Percentiles rank a stretch among this genome's conserved stretches.
These are phyloP conservation scores for Agrilus mali DNA, from an alignment of 2,888 invertebrate genomes.

Conservation along the genomic window DNA sequence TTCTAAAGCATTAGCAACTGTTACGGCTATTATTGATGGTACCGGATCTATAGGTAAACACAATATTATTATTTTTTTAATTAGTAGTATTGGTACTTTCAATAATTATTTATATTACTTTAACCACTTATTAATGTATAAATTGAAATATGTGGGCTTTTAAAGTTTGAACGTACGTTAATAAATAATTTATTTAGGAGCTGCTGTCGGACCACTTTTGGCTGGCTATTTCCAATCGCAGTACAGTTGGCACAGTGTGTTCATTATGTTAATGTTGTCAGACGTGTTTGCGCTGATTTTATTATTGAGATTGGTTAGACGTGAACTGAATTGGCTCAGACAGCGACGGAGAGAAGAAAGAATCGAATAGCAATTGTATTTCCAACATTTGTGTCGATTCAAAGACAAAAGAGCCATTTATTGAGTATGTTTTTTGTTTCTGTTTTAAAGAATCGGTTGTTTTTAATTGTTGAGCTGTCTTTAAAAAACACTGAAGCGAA, in stretches of 20 bases:
- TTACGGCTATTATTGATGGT: conserved; percentile 96
- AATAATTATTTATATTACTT: no score
- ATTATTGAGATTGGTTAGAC: conserved; percentile 41
- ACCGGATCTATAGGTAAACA: conserved; percentile 72
- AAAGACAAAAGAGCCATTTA: no score
- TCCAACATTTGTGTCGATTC: no score
- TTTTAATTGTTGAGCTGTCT: no score
- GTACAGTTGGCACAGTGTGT: conserved; percentile 72
- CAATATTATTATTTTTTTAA: no score
- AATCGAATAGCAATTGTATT: conserved; percentile 5
- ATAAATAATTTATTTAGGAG: conserved; percentile 44
- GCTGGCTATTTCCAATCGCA: conserved; percentile 64
- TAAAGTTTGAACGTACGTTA: no score
- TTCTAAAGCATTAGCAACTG: conserved; percentile 84
- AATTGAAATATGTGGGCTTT: no score
- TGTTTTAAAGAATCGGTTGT: no score
- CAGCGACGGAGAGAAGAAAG: conserved; percentile 26
- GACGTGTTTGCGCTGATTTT: conserved; percentile 67
- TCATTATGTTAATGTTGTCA: conserved; percentile 79
- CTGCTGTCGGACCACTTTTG: conserved; percentile 83
- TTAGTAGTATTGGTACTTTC: no score
- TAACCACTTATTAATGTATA: no score
- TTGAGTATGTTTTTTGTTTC: no score
- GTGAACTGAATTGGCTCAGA: conserved; percentile 29
- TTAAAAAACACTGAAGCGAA: no score